phyloP scores from a whole-genome alignment of 2,888 invertebrate genomes.

The Pheosia tremula region DNA sequence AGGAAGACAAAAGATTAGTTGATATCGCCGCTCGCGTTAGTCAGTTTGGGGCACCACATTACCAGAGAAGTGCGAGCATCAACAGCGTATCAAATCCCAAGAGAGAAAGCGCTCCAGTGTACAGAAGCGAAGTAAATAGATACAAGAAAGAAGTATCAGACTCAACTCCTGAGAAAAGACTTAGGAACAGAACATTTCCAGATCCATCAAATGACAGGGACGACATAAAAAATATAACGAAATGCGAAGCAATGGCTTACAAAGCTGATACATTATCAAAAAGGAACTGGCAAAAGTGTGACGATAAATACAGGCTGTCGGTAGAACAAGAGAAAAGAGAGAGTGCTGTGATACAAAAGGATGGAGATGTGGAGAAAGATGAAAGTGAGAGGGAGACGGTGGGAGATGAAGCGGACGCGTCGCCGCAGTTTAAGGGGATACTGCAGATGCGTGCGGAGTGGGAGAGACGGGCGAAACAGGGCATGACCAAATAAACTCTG shows the following conservation, averaged over 20 bases:
- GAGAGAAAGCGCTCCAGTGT: constrained; percentile 73
- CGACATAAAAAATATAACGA: constrained; percentile 72
- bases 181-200: constrained; percentile 79
- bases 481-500: constrained; percentile 84
- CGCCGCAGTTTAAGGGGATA: constrained; percentile 88
- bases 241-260: constrained; percentile 69
- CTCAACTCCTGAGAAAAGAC: constrained; percentile 78
- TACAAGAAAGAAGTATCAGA: constrained; percentile 82
- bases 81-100: constrained; percentile 70
- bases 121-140: constrained; percentile 73
- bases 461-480: constrained; percentile 91
- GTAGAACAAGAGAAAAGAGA: constrained; percentile 68
- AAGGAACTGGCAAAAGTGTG: constrained; percentile 73
- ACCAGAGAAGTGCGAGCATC: constrained; percentile 76
- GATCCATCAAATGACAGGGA: constrained; percentile 79
- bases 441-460: constrained; percentile 90
- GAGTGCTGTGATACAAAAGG: constrained; percentile 75
- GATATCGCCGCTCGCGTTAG: constrained; percentile 76
- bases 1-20: constrained; percentile 68
- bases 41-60: constrained; percentile 73
- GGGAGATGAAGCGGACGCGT: constrained; percentile 67
- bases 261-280: constrained; percentile 77
- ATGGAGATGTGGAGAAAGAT: constrained; percentile 61
- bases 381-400: constrained; percentile 64
- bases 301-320: constrained; percentile 64